Base-by-base conservation (phyloP, 2,797 vertebrate species). In the Rhinophrynus dorsalis region DNA sequence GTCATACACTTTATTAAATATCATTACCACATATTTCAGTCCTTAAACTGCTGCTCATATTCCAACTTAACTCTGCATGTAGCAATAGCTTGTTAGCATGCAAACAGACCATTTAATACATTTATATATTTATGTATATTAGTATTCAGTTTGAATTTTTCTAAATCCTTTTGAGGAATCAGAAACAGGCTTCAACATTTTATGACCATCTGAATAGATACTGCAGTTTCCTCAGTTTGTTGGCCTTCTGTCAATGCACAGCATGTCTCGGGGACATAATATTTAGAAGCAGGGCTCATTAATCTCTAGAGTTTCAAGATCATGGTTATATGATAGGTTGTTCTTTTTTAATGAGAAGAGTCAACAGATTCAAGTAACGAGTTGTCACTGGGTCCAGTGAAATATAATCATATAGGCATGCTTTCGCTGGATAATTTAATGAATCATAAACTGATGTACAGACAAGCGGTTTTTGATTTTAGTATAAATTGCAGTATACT, bases 261-360 rank as follows among this genome's bases (percentile, higher is more conserved):
- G 40, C 26, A 51, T 50, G 24, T 58, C 60, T 64, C 35, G 12
- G 32, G 44, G 44, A 63, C 33, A 72, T 65, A 66, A 54, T 73
- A 73, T 66, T 73, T 52, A 54, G 55, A 65, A 24, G 23, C 55
- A 66, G 21, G 55, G 54, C 45, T 73, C 61, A 73, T 73, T 73
- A 73, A 73, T 66, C 62, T 66, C 45, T 17, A 59, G 33, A 42
- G 54, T 65, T 50, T 58, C 24, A 45, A 59, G 55, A 73, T 57
- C 55, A 73, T 42, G 55, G n/a, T 66, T 73, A 66, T 65, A 52
- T 52, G 55, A 66, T 59, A 65, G 45, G 61, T 37, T 65, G 45
- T 73, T 73, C 47, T 40, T 58, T 45, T 66, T 66, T 65, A 73
- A 66, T 73, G 55, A 65, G 69, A 52, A 73, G 20, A 73, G 62